Conservation (phyloP, 2,888 invertebrate genomes). For the Aphidoletes aphidimyza region DNA sequence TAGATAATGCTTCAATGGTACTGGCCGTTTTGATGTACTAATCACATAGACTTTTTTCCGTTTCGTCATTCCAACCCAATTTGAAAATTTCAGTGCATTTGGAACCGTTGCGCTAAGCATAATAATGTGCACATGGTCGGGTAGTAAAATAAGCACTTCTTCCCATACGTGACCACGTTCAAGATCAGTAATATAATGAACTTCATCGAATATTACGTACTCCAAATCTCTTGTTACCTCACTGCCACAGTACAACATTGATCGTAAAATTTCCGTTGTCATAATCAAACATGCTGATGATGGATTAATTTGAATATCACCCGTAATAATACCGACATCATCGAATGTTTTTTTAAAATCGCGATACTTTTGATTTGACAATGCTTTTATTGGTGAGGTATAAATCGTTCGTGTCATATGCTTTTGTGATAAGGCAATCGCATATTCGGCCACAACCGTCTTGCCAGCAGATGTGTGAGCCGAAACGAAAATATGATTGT, state of each 20-base stretch:
- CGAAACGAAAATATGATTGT: constrained; percentile 96
- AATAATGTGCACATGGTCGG: constrained; percentile 94
- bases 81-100: constrained; percentile 94
- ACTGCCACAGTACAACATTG: constrained; percentile 95
- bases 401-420: constrained; percentile 95
- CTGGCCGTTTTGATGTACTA: constrained; percentile 91
- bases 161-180: constrained; percentile 99
- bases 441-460: constrained; percentile 99
- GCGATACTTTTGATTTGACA: constrained; percentile 98
- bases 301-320: constrained; percentile 94
- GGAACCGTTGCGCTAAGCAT: constrained; percentile 98
- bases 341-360: constrained; percentile 94
- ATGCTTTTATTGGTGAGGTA: constrained; percentile 98
- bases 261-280: constrained; percentile 98
- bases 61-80: constrained; percentile 90
- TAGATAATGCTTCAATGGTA: constrained; percentile 93
- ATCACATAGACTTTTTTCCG: constrained; percentile 92
- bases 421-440: constrained; percentile 92
- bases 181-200: constrained; percentile 97
- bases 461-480: constrained; percentile 99
- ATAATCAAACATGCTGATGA: constrained; percentile 96
- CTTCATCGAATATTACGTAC: constrained; percentile 99
- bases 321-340: constrained; percentile 93
- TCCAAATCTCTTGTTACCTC: constrained; percentile 96
- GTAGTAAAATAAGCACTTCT: constrained; percentile 95